Evolutionary conservation across 1,140 invertebrate genomes (phyloP), one percentile per base, ranked within the genome.

Genomic region (Reticulitermes speratus): DNA sequence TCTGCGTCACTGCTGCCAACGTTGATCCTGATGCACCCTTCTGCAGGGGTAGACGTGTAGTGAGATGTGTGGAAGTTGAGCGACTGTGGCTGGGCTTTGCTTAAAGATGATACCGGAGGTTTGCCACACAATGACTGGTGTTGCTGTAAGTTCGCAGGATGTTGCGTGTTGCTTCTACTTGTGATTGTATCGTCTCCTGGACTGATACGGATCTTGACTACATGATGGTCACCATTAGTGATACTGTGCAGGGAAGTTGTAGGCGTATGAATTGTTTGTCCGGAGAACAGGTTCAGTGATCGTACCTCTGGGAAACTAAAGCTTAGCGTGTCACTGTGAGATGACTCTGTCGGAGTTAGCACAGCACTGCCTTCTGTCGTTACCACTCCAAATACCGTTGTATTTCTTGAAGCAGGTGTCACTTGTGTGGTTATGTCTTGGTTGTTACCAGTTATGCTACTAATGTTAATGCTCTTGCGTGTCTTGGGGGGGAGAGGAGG

Each of bases 121-220:
- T 75, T 75, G 30, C 25, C 25, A 75, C 65, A 75, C 25, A 75
- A 25, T 8, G 65, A 75, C 25, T 25, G n/a, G n/a, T 75, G n/a
- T 75, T 75, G 65, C 65, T 75, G 65, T 25, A 55, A 83, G 81
- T 52, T 83, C 38, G 82, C 84, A 38, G 84, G 75, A 45, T 83
- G 52, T 38, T 55, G 59, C 59, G 45, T 85, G 44, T 84, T 48
- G 90, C 87, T 87, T 38, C 38, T 38, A 5, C 91, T 85, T 21
- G 52, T 55, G n/a, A 75, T 75, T 75, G 65, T 89, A 89, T 93
- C 91, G 30, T 91, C 90, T 87, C 92, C 91, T 16, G 94, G 93
- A 89, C 94, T 94, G 88, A 95, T 94, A 89, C 92, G 93, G 89
- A 95, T 95, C 87, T 94, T 95, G 75, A 95, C 94, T 87, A 95